Conservation (phyloP, 1,140 invertebrate genomes). For the Arctopsyche grandis region DNA sequence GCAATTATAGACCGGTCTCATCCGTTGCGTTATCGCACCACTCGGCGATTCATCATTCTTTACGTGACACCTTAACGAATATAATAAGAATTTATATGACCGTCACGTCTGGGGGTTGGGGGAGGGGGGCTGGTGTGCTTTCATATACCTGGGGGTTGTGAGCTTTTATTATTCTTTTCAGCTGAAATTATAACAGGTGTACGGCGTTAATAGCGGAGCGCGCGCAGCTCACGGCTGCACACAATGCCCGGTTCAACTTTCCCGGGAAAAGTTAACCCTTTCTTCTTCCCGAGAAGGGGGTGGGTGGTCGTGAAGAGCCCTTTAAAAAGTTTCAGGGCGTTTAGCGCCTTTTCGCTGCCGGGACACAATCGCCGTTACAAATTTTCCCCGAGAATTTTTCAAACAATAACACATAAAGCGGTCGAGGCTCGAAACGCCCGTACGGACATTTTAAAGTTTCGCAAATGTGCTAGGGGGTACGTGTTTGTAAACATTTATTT, state of each 20-base stretch:
- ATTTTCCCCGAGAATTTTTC: background rate
- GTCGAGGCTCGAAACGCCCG: too few relatives aligned
- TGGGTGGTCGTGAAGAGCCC: too few relatives aligned
- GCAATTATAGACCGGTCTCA: background rate
- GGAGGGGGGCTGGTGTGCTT: background rate
- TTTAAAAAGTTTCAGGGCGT: too few relatives aligned
- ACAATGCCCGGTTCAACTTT: too few relatives aligned
- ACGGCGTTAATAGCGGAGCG: background rate
- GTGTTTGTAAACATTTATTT: too few relatives aligned
- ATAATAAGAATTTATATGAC: conserved; percentile 29
- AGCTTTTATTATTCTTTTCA: background rate
- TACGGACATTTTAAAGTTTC: background rate
- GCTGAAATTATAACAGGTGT: background rate
- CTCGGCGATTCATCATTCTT: conserved; percentile 25
- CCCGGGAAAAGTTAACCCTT: too few relatives aligned
- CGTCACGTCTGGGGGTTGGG: background rate
- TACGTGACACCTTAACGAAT: conserved; percentile 27
- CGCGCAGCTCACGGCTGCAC: background rate
- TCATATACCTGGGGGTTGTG: background rate
- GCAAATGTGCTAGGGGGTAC: background rate
- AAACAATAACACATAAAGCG: background rate
- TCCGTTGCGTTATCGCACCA: background rate
- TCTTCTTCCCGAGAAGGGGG: too few relatives aligned
- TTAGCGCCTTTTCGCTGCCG: background rate
- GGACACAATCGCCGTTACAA: background rate